These are phyloP conservation scores for Arizona elegans DNA, from an alignment of 2,113 vertebrate species.

Conservation along the genomic window DNA sequence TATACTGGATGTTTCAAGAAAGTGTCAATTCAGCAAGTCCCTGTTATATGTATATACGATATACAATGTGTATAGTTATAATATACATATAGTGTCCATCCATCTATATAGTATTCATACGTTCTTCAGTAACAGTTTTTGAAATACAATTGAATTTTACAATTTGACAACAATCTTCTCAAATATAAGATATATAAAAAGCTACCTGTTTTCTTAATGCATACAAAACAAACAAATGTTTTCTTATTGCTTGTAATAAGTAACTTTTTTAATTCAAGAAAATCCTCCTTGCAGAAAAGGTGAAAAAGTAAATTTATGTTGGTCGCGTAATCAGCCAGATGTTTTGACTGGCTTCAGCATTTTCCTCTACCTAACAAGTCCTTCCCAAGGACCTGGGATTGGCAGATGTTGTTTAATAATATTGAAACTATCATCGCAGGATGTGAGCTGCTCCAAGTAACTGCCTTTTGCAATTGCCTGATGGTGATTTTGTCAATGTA, in stretches of 20 bases:
- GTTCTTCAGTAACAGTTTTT: not conserved
- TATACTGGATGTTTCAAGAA: not conserved
- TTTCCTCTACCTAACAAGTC: not conserved
- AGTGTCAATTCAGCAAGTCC: not conserved
- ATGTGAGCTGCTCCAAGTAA: not conserved
- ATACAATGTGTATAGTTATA: not conserved
- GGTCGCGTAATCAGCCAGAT: not conserved
- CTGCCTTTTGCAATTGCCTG: not conserved
- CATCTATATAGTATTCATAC: no score
- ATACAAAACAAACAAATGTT: constrained; percentile 12
- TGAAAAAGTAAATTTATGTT: not conserved
- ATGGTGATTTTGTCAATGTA: not conserved
- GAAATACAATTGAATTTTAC: not conserved
- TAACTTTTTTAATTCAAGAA: constrained; percentile 55
- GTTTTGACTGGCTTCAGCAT: not conserved
- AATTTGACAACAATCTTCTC: constrained; percentile 14
- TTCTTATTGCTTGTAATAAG: constrained; percentile 53
- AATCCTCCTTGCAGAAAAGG: constrained; percentile 54
- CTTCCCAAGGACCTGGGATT: not conserved
- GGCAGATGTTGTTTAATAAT: not conserved
- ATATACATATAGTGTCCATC: no score
- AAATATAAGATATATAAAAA: not conserved
- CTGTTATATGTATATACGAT: not conserved
- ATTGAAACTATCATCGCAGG: not conserved
- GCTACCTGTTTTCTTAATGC: not conserved